Evolutionary conservation across 2,113 vertebrate species (phyloP).

Genomic region (Ciconia maguari): DNA sequence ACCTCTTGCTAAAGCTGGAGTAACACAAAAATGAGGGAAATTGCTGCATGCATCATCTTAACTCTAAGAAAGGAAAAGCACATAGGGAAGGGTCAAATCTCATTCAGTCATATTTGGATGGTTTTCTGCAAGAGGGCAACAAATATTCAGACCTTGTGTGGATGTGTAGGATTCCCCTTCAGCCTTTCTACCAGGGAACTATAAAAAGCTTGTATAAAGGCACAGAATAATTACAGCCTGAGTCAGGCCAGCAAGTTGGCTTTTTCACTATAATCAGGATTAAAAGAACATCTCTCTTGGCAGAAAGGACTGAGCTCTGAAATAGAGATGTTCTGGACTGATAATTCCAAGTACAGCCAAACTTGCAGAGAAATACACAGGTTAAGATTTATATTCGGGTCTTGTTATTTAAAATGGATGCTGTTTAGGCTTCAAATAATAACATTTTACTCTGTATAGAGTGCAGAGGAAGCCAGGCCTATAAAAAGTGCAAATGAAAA

Average conservation of each 20-base stretch:
- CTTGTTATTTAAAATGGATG: slow-evolving; percentile 3
- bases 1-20: not conserved
- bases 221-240: slow-evolving; percentile 6
- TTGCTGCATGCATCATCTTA: not conserved
- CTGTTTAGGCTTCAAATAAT: not conserved
- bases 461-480: not conserved
- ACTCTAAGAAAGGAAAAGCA: not conserved
- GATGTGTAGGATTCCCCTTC: not conserved
- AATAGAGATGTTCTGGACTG: slow-evolving; percentile 44
- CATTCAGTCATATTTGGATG: not conserved
- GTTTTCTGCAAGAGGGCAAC: not conserved
- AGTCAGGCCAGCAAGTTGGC: slow-evolving; percentile 2
- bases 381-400: not conserved
- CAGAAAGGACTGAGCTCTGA: not conserved
- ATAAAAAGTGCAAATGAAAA: not conserved
- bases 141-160: not conserved
- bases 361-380: not conserved
- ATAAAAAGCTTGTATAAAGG: slow-evolving; percentile 15
- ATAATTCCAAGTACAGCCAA: slow-evolving; percentile 30
- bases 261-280: slow-evolving; percentile 1
- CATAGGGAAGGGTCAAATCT: not conserved
- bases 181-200: slow-evolving; percentile 20
- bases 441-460: not conserved
- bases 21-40: not conserved
- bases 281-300: slow-evolving; percentile 39